Evolutionary conservation across 2,888 invertebrate species (phyloP), one percentile per base, ranked within the genome.

Genomic region (Aethes cnicana): DNA sequence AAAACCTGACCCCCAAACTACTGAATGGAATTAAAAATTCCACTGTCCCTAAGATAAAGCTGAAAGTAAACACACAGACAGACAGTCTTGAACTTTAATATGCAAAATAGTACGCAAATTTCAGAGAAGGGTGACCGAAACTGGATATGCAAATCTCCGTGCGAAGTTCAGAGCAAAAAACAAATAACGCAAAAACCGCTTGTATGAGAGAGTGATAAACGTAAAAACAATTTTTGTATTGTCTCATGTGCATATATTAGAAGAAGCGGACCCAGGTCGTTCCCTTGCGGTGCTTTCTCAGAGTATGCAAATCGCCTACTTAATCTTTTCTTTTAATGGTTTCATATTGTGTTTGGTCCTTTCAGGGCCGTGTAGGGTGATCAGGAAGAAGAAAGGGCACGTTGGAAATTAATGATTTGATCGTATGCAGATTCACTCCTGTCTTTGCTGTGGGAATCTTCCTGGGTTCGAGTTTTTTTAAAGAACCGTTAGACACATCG

Each of bases 311-410:
- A 88, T 88, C 61, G 57, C 71, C 74, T 76, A 74, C 77, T 77
- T 81, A 81, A 86, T 89, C 89, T 85, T 89, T 89, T 89, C 88
- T 89, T 89, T 89, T 89, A 89, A 89, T 87, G 70, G 74, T 80
- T 81, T 84, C 85, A 74, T 81, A 81, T 89, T 89, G 85, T 88
- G 76, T 76, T 78, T 74, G 72, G 74, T 75, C 82, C 70, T 74
- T 85, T 77, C 72, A 77, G 60, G 59, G 58, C 64, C 63, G 72
- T 50, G 74, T 77, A 67, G 84, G 85, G 84, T 74, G 72, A 66
- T 59, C 63, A 61, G 71, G 69, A 72, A 68, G 69, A n/a, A 65
- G 70, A 75, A 79, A 76, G 72, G 63, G 63, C 56, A 62, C 66
- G 65, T 69, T 61, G 66, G 72, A 86, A 85, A 88, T 84, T 89